phyloP scores from a whole-genome alignment of 2,888 invertebrate species.

The Hermodice carunculata region DNA sequence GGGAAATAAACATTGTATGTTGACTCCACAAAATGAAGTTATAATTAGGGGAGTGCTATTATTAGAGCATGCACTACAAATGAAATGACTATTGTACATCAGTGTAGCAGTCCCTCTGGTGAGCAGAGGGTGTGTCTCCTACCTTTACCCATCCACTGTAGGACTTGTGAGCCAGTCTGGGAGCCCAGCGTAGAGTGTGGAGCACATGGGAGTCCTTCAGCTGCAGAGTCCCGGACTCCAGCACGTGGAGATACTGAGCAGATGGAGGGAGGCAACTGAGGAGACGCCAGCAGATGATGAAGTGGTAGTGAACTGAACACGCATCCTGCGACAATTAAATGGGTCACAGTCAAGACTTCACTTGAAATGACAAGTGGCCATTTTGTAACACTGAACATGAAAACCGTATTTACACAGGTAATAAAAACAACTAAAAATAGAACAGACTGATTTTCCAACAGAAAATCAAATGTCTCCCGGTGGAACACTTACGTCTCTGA shows the following conservation, averaged over 20 bases:
- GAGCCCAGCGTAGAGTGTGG: constrained; percentile 91
- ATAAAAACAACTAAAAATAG: not conserved
- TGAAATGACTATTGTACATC: no score
- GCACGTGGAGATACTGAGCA: constrained; percentile 85
- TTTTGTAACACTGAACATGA: not conserved
- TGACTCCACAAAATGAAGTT: no score
- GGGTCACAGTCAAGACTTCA: not conserved
- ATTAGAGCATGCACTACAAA: no score
- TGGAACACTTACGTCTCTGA: no score
- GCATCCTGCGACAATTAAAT: constrained; percentile 53
- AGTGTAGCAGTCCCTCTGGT: no score
- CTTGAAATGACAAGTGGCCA: not conserved
- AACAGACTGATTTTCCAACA: no score
- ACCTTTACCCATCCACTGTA: constrained; percentile 88
- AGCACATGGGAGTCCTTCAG: constrained; percentile 80
- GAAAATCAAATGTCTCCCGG: no score
- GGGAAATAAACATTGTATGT: no score
- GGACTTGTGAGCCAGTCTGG: constrained; percentile 85
- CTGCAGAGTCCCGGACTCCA: constrained; percentile 77
- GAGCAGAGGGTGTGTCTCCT: no score
- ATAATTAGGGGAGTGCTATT: no score
- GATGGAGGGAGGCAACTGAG: constrained; percentile 91
- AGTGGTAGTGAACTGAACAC: constrained; percentile 92
- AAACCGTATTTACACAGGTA: not conserved
- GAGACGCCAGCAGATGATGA: constrained; percentile 86